Percentiles rank a stretch among this genome's conserved stretches.
Evolutionary conservation across 2,797 vertebrate genomes (phyloP).

Genomic region (Tapirus indicus): DNA sequence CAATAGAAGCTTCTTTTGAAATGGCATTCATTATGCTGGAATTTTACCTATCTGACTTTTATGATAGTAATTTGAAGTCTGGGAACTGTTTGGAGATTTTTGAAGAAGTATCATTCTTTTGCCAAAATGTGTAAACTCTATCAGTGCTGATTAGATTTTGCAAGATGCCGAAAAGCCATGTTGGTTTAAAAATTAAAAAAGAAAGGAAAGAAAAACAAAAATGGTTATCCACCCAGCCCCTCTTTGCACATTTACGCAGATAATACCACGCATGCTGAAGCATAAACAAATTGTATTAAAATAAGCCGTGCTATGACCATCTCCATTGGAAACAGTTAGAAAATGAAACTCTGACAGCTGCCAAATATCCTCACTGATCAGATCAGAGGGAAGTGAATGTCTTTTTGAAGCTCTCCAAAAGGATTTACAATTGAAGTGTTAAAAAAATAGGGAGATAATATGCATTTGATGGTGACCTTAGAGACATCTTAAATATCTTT

Average conservation of each 20-base stretch:
- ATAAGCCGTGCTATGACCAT: not conserved
- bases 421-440: slow-evolving; percentile 11
- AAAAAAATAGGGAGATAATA: not conserved
- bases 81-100: not conserved
- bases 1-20: not conserved
- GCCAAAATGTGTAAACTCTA: not conserved
- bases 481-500: slow-evolving; percentile 69
- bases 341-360: slow-evolving; percentile 26
- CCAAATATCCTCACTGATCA: slow-evolving; percentile 28
- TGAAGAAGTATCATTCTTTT: not conserved
- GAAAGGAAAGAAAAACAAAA: not conserved
- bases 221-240: not conserved
- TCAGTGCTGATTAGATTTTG: slow-evolving; percentile 8
- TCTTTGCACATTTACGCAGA: slow-evolving; percentile 37
- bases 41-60: not conserved
- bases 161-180: not conserved
- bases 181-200: slow-evolving; percentile 22
- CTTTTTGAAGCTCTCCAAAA: slow-evolving; percentile 14
- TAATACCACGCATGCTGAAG: not conserved
- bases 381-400: slow-evolving; percentile 24
- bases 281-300: slow-evolving; percentile 57
- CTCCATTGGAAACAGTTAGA: not conserved
- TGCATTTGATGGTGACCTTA: slow-evolving; percentile 30
- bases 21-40: not conserved
- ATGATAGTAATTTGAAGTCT: not conserved